Percentiles rank a stretch among this genome's conserved stretches.
phyloP scores from a whole-genome alignment of 1,140 invertebrate species.

The Zaprionus ghesquierei region DNA sequence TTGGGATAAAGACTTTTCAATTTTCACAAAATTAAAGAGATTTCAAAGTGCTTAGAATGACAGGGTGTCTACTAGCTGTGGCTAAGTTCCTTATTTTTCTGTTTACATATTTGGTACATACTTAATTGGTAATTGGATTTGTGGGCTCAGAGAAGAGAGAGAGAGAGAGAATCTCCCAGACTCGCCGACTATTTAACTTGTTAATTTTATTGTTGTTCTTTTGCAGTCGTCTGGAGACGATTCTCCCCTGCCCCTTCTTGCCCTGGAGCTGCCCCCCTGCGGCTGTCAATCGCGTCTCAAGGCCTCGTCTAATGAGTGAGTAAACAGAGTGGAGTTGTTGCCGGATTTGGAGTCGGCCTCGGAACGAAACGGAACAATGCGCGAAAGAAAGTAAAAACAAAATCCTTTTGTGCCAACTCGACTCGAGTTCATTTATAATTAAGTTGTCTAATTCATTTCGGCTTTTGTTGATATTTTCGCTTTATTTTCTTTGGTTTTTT shows the following conservation, averaged over 20 bases:
- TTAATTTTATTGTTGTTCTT: constrained; percentile 77
- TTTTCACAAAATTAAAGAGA: background rate
- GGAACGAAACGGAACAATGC: constrained; percentile 23
- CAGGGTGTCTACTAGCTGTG: background rate
- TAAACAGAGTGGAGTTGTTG: constrained; percentile 60
- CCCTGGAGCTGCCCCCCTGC: no score
- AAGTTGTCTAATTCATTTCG: constrained; percentile 81
- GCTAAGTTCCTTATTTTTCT: background rate
- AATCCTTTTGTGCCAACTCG: constrained; percentile 65
- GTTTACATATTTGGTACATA: constrained; percentile 5
- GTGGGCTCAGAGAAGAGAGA: constrained; percentile 54
- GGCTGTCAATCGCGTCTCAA: constrained; percentile 12
- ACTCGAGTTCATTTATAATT: constrained; percentile 77
- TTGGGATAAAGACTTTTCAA: background rate
- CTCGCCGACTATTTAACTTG: constrained; percentile 73
- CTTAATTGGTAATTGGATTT: constrained; percentile 69
- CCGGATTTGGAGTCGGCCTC: background rate
- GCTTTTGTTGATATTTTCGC: constrained; percentile 62
- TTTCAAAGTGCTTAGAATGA: background rate
- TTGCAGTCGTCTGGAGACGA: constrained; percentile 16
- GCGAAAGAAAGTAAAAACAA: constrained; percentile 34
- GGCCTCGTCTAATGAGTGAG: constrained; percentile 67
- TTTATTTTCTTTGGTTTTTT: constrained; percentile 15
- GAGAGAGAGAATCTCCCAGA: no score
- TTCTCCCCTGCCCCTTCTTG: no score